Evolutionary conservation across 2,888 invertebrate genomes (phyloP), one percentile per base, ranked within the genome.

Genomic region (Drosophila mimetica): DNA sequence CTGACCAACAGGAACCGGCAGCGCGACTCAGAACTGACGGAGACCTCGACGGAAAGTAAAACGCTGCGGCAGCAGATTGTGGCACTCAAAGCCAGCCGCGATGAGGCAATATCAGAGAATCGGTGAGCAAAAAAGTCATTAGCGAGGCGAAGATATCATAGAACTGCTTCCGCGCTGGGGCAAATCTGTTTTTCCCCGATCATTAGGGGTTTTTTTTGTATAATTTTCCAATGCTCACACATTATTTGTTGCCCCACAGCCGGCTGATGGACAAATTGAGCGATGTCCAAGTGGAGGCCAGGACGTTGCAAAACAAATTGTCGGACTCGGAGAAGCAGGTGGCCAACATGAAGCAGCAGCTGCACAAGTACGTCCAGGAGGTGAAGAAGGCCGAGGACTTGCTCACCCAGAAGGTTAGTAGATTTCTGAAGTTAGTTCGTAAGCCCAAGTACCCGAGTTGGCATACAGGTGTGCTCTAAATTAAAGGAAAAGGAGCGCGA

Each of bases 311-410:
- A 75, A 94, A 93, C 76, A 95, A 96, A 89, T 92, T 96, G 77
- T 95, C 95, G 54, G 93, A 94, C 59, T 94, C 95, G 16, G 93
- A 93, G 76, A 93, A 94, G 86, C 96, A 96, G 92, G 95, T 96
- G 20, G 95, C 94, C 59, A 94, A 95, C 77, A 92, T 96, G 71
- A 96, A 95, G 89, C 93, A 94, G 71, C 96, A 96, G 88, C 91
- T 96, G 67, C 96, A 96, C 86, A 95, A 96, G 84, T 97, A 97
- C 92, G 96, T 96, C 5, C 94, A 94, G 79, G 96, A 96, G 93
- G 95, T 97, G 14, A 94, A 95, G 86, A 93, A 95, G 79, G 95
- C 95, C 69, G 96, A 96, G 90, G 96, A 96, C 82, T 91, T 96
- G 63, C 92, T 96, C 30, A 93, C 94, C 63, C 93, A 94, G 76